These are phyloP conservation scores for Euwallacea similis DNA, from an alignment of 1,140 invertebrate species.

Conservation along the genomic window DNA sequence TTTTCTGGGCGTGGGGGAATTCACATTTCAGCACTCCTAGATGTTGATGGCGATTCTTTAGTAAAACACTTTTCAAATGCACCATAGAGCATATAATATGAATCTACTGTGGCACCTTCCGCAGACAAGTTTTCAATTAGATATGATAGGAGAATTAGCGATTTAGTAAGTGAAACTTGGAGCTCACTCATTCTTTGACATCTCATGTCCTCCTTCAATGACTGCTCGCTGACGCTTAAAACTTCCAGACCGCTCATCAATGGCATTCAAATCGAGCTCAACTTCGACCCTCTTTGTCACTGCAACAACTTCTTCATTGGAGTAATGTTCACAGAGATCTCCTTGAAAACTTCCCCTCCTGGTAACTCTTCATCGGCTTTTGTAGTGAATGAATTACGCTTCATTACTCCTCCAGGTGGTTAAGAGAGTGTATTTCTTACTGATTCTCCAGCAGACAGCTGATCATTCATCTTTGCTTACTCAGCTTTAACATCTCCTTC, in stretches of 20 bases:
- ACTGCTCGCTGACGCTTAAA: background rate
- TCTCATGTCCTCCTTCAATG: background rate
- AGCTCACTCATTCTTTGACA: background rate
- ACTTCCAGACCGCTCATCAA: slow-evolving; percentile 24
- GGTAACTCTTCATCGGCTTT: background rate
- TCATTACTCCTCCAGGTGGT: slow-evolving; percentile 1
- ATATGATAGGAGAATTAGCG: too few relatives aligned
- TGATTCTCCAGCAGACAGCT: slow-evolving; percentile 2
- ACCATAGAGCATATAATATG: background rate
- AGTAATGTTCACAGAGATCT: slow-evolving; percentile 14
- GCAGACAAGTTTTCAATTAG: too few relatives aligned
- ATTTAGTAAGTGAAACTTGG: too few relatives aligned
- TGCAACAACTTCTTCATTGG: slow-evolving; percentile 11
- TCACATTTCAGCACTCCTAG: background rate
- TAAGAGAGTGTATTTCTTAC: background rate
- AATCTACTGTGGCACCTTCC: background rate
- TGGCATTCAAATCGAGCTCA: slow-evolving; percentile 28
- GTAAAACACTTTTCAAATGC: too few relatives aligned
- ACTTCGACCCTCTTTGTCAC: slow-evolving; percentile 22
- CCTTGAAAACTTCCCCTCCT: slow-evolving; percentile 1
- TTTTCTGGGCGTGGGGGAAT: background rate
- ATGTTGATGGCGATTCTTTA: background rate
- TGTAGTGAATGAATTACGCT: slow-evolving; percentile 3
- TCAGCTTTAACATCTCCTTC: background rate
- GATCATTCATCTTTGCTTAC: slow-evolving; percentile 1